These are phyloP conservation scores for Diaphora mendica DNA, from an alignment of 2,888 invertebrate genomes.

Conservation along the genomic window DNA sequence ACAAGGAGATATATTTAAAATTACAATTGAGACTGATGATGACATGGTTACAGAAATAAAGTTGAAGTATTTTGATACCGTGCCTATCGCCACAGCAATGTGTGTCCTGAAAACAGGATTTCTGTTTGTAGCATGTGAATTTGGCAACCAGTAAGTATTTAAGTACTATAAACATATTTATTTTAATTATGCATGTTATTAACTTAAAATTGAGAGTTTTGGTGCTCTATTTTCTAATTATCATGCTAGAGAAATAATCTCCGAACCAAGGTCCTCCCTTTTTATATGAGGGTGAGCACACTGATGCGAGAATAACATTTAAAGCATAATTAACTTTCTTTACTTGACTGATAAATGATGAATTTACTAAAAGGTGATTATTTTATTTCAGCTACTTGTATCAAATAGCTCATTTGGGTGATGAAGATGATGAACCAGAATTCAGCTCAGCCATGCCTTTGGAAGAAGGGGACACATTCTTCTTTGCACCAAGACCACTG, in stretches of 20 bases:
- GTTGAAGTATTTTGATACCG: constrained; percentile 99
- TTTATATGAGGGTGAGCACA: constrained; percentile 85
- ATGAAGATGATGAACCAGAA: constrained; percentile 99
- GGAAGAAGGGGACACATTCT: constrained; percentile 99
- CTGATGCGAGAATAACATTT: constrained; percentile 85
- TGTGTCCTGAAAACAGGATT: constrained; percentile 99
- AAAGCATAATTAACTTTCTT: not conserved
- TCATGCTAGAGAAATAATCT: constrained; percentile 82
- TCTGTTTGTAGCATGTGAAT: constrained; percentile 98
- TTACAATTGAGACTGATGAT: constrained; percentile 98
- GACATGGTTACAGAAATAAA: constrained; percentile 99
- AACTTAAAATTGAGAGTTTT: constrained; percentile 56
- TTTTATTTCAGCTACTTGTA: constrained; percentile 93
- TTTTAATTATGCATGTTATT: constrained; percentile 46
- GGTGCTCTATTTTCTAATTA: constrained; percentile 56
- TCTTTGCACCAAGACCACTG: constrained; percentile 97
- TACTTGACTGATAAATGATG: not conserved
- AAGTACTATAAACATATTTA: constrained; percentile 85
- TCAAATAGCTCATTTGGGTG: constrained; percentile 99
- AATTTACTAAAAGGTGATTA: not conserved
- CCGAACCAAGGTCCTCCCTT: constrained; percentile 89
- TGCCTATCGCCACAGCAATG: constrained; percentile 98
- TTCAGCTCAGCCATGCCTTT: constrained; percentile 99
- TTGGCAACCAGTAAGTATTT: constrained; percentile 99
- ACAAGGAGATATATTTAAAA: constrained; percentile 95